Evolutionary conservation across 1,140 invertebrate genomes (phyloP).

Genomic region (Sweltsa coloradensis): DNA sequence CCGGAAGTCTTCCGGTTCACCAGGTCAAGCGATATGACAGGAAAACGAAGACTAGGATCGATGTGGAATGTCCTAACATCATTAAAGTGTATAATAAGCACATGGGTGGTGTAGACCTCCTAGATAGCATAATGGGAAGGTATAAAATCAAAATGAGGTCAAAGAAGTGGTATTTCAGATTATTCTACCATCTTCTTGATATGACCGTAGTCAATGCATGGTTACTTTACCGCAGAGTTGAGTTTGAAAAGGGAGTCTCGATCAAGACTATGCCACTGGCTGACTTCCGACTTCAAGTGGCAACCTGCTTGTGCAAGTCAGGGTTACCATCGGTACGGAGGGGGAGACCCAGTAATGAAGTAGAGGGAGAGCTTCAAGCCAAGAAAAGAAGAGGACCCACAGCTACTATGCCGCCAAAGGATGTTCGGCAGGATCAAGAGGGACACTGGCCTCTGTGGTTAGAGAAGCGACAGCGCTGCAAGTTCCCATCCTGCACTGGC

Average conservation of each 20-base stretch:
- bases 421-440: constrained; percentile 24
- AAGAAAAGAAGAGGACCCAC: constrained; percentile 10
- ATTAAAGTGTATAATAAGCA: no score
- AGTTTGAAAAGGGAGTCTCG: no score
- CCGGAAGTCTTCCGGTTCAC: background rate
- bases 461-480: constrained; percentile 24
- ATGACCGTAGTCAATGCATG: constrained; percentile 19
- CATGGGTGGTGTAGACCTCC: constrained; percentile 23
- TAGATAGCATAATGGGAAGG: constrained; percentile 22
- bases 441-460: constrained; percentile 26
- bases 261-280: background rate
- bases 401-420: constrained; percentile 20
- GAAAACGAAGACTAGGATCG: background rate
- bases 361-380: background rate
- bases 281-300: background rate
- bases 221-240: constrained; percentile 1
- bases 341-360: background rate
- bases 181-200: constrained; percentile 23
- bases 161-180: constrained; percentile 19
- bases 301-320: background rate
- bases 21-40: background rate
- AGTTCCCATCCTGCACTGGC: constrained; percentile 20
- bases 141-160: constrained; percentile 19
- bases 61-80: background rate
- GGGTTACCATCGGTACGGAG: no score